Evolutionary conservation across 2,113 vertebrate genomes (phyloP).

Genomic region (Pavo muticus): DNA sequence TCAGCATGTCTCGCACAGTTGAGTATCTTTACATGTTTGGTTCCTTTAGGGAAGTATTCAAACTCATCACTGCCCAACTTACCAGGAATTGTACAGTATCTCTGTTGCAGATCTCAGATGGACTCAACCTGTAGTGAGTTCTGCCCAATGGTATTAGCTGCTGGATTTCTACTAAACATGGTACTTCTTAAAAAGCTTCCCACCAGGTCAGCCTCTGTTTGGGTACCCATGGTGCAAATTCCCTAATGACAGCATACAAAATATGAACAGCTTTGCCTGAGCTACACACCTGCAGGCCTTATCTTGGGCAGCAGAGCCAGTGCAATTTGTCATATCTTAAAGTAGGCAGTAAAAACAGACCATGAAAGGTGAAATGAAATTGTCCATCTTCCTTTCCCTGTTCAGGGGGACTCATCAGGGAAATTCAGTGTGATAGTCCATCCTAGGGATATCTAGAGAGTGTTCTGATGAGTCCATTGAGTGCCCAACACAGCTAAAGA

Average conservation of each 20-base stretch:
- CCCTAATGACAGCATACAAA: not conserved
- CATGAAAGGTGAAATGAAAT: not conserved
- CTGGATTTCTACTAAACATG: not conserved
- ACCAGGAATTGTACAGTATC: accelerated
- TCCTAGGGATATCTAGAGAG: not conserved
- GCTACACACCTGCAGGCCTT: not conserved
- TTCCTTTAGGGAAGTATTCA: not conserved
- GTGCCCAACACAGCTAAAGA: not conserved
- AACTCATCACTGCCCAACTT: not conserved
- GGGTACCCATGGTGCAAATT: not conserved
- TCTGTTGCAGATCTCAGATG: not conserved
- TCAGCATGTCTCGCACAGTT: not conserved
- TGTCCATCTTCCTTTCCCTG: not conserved
- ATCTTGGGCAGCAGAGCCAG: not conserved
- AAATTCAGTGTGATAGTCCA: not conserved
- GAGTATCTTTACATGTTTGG: not conserved
- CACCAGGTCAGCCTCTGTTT: not conserved
- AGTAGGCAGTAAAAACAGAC: not conserved
- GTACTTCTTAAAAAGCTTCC: not conserved
- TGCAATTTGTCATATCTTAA: not conserved
- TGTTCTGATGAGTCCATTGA: not conserved
- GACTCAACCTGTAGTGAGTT: not conserved
- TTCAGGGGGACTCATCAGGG: not conserved
- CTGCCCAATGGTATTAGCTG: not conserved
- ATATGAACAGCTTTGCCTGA: not conserved